Percentiles rank a stretch among this genome's conserved stretches.
These are phyloP conservation scores for Leucophenga varia DNA, from an alignment of 1,140 invertebrate species.

Conservation along the genomic window DNA sequence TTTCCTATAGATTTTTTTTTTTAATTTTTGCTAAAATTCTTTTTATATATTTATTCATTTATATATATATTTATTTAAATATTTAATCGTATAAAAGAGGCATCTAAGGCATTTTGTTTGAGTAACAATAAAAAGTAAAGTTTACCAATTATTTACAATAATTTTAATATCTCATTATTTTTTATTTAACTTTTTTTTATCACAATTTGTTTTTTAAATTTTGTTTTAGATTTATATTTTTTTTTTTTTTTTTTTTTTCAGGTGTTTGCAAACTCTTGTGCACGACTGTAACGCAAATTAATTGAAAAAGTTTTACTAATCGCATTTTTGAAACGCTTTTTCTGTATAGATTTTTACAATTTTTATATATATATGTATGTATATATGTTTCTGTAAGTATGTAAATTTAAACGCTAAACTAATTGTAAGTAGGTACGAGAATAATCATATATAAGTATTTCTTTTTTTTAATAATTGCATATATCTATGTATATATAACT, in stretches of 20 bases:
- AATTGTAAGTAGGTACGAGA: neutral
- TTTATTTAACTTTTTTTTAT: no score
- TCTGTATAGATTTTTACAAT: neutral
- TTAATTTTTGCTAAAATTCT: no score
- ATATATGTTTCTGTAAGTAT: neutral
- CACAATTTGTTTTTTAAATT: no score
- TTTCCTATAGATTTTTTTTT: conserved; percentile 18
- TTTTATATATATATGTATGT: neutral
- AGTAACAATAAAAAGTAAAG: neutral
- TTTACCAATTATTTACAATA: conserved; percentile 24
- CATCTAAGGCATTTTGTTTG: conserved; percentile 30
- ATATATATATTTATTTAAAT: no score
- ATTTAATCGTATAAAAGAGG: conserved; percentile 34
- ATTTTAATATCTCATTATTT: conserved; percentile 30
- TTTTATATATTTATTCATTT: no score
- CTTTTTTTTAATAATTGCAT: neutral
- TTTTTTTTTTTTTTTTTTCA: no score
- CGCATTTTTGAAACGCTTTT: conserved; percentile 16
- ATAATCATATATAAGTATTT: neutral
- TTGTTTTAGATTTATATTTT: conserved; percentile 39
- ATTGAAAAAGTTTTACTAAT: conserved; percentile 9
- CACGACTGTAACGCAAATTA: conserved; percentile 51
- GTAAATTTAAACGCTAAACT: neutral
- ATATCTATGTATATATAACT: neutral
- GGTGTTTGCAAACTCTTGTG: conserved; percentile 52